Evolutionary conservation across 2,888 invertebrate genomes (phyloP).

Genomic region (Crocallis elinguaria): DNA sequence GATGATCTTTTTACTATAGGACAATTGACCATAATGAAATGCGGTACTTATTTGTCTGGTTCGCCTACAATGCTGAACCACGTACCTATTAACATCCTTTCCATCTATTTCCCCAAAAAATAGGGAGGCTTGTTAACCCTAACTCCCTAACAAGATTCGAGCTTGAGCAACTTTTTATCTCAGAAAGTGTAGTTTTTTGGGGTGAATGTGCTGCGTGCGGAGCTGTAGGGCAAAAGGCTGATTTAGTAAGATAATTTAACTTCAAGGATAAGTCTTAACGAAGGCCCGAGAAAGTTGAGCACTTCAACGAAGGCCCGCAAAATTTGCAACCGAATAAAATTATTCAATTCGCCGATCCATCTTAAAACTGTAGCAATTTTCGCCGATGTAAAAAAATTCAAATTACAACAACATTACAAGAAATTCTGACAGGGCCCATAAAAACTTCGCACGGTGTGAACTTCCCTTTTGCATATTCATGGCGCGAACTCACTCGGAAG

Average conservation of each 20-base stretch:
- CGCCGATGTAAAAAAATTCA: slow-evolving; percentile 58
- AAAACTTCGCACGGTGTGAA: slow-evolving; percentile 73
- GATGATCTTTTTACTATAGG: no score
- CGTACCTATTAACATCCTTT: no score
- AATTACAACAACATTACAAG: slow-evolving; percentile 71
- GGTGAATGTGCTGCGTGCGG: no score
- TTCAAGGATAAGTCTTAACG: slow-evolving; percentile 1
- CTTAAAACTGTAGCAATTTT: slow-evolving; percentile 20
- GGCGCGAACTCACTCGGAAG: slow-evolving; percentile 75
- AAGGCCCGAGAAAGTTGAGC: slow-evolving; percentile 6
- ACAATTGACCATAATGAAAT: no score
- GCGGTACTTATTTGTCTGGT: no score
- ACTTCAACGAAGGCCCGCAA: slow-evolving; percentile 4
- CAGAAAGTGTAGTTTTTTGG: no score
- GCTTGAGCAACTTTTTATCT: no score
- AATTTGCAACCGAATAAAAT: slow-evolving; percentile 46
- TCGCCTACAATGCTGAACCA: no score
- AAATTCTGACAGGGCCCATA: slow-evolving; percentile 74
- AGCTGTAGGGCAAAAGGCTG: not conserved
- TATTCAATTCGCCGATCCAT: slow-evolving; percentile 7
- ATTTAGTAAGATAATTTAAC: slow-evolving; percentile 4
- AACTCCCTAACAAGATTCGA: no score
- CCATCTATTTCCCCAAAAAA: no score
- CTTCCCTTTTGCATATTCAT: slow-evolving; percentile 81
- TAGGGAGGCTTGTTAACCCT: no score